A percentile compares a stretch with the other conserved stretches of the same genome.
These are phyloP conservation scores for Lamprotornis superbus DNA, from an alignment of 2,113 vertebrate genomes.

Conservation along the genomic window DNA sequence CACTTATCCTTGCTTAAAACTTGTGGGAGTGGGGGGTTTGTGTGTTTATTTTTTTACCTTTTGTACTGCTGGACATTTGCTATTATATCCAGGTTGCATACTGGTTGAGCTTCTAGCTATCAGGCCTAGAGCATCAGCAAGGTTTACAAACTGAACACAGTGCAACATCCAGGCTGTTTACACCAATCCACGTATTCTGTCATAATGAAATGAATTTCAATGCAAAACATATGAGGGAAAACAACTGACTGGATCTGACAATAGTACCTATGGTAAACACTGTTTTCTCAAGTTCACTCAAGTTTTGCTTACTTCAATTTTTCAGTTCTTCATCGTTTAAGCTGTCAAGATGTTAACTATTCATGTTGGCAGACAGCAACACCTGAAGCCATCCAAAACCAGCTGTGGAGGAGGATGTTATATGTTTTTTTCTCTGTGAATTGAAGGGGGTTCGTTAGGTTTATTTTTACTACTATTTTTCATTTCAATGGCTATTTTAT, in stretches of 20 bases:
- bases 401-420: neutral
- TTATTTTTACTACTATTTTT: neutral
- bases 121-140: neutral
- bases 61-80: neutral
- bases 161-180: neutral
- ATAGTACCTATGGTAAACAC: neutral
- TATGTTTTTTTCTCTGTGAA: neutral
- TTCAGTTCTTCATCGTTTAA: neutral
- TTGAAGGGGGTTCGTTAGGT: accelerated
- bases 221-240: neutral
- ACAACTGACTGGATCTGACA: neutral
- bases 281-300: neutral
- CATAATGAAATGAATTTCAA: neutral
- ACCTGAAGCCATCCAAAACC: neutral
- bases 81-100: neutral
- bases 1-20: neutral
- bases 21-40: accelerated
- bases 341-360: neutral
- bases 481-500: neutral
- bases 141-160: neutral
- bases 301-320: neutral
- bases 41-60: neutral
- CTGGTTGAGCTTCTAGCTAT: neutral
- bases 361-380: neutral
- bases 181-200: neutral